Conservation (phyloP, 2,888 invertebrate genomes). For the Drosophila kambysellisi region DNA sequence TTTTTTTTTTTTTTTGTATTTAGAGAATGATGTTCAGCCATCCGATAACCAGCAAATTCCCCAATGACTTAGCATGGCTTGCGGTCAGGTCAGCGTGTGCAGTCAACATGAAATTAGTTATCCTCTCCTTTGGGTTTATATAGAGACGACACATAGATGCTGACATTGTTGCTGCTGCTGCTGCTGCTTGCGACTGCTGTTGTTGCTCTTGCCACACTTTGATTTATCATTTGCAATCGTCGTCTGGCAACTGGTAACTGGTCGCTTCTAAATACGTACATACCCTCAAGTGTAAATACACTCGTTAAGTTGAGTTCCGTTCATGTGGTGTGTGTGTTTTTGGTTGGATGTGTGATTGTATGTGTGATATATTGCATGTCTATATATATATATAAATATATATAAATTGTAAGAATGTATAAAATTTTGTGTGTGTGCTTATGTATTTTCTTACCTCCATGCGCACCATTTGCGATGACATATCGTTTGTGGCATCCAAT, state of each 20-base stretch:
- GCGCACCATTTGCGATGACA: slow-evolving; percentile 80
- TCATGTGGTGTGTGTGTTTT: background rate
- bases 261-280: slow-evolving; percentile 33
- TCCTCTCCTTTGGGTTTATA: slow-evolving; percentile 39
- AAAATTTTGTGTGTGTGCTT: background rate
- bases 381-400: background rate
- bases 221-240: slow-evolving; percentile 64
- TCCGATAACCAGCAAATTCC: slow-evolving; percentile 71
- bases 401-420: background rate
- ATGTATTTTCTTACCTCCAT: slow-evolving; percentile 82
- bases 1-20: slow-evolving; percentile 45
- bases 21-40: slow-evolving; percentile 74
- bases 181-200: background rate
- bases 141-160: slow-evolving; percentile 8
- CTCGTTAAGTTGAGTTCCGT: slow-evolving; percentile 13
- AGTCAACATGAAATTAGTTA: slow-evolving; percentile 76
- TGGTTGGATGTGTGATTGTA: background rate
- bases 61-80: slow-evolving; percentile 70
- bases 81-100: slow-evolving; percentile 63
- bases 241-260: slow-evolving; percentile 23
- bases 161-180: background rate
- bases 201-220: slow-evolving; percentile 44
- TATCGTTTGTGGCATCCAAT: slow-evolving; percentile 78
- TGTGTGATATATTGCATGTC: background rate
- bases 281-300: slow-evolving; percentile 50